A percentile compares a stretch with the other conserved stretches of the same genome.
These are phyloP conservation scores for Gortyna flavago DNA, from an alignment of 2,888 invertebrate genomes.

Conservation along the genomic window DNA sequence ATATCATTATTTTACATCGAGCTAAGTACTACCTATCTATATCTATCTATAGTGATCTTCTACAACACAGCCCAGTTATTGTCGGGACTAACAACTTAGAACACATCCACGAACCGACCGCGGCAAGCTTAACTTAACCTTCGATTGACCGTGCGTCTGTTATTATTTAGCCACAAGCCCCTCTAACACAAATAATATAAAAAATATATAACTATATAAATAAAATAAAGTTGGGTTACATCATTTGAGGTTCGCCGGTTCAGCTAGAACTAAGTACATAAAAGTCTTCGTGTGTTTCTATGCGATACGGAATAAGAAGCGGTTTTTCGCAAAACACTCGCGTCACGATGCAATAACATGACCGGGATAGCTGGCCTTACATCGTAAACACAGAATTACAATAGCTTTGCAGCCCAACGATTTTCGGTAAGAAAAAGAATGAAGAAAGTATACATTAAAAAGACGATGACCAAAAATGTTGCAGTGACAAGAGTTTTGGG, in stretches of 20 bases:
- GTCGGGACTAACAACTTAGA: not conserved
- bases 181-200: too few relatives aligned
- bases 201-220: too few relatives aligned
- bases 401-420: not conserved
- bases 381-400: not conserved
- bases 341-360: constrained; percentile 14
- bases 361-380: not conserved
- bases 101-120: too few relatives aligned
- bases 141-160: too few relatives aligned
- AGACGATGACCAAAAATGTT: not conserved
- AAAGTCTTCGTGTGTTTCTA: not conserved
- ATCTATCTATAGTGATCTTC: too few relatives aligned
- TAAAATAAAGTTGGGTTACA: too few relatives aligned
- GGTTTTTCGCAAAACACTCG: not conserved
- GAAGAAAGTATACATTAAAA: not conserved
- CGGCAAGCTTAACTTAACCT: too few relatives aligned
- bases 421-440: not conserved
- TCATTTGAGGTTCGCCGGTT: too few relatives aligned
- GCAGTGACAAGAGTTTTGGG: not conserved
- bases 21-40: not conserved
- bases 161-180: too few relatives aligned
- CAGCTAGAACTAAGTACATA: not conserved
- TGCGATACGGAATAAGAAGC: not conserved
- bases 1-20: not conserved
- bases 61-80: not conserved